These are phyloP conservation scores for Pygoscelis adeliae DNA, from an alignment of 2,113 vertebrate genomes.

Conservation along the genomic window DNA sequence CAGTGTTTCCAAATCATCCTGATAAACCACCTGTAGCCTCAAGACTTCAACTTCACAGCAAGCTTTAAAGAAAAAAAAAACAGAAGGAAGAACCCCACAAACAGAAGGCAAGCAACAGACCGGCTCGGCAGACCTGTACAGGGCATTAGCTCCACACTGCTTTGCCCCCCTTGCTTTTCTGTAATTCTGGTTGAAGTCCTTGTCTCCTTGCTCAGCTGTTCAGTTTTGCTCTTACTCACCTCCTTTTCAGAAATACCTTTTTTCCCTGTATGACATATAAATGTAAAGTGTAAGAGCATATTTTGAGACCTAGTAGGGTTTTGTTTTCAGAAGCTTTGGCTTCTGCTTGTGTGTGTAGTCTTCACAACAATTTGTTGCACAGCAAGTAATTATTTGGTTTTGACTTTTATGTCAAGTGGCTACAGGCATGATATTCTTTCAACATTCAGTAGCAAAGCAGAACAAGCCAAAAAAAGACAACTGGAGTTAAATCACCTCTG, in stretches of 20 bases:
- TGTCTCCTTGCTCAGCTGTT: not conserved
- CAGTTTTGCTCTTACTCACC: not conserved
- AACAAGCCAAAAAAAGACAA: not conserved
- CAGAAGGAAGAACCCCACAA: not conserved
- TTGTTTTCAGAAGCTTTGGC: not conserved
- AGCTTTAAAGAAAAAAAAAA: not conserved
- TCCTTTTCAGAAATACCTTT: not conserved
- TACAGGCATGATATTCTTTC: not conserved
- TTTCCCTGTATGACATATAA: not conserved
- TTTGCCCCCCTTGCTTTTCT: not conserved
- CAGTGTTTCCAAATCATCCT: not conserved
- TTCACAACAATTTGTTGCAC: not conserved
- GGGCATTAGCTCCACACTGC: accelerated
- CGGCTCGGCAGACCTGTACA: not conserved
- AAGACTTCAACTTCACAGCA: not conserved
- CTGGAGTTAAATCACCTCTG: not conserved
- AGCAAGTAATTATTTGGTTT: not conserved
- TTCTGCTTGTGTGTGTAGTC: not conserved
- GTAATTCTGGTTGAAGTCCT: not conserved
- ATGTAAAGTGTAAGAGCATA: not conserved
- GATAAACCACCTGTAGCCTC: not conserved
- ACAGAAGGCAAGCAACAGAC: not conserved
- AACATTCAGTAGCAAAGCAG: not conserved
- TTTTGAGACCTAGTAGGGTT: not conserved
- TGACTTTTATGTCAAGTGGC: not conserved